phyloP scores from a whole-genome alignment of 1,140 invertebrate species.

The Holotrichia oblita region DNA sequence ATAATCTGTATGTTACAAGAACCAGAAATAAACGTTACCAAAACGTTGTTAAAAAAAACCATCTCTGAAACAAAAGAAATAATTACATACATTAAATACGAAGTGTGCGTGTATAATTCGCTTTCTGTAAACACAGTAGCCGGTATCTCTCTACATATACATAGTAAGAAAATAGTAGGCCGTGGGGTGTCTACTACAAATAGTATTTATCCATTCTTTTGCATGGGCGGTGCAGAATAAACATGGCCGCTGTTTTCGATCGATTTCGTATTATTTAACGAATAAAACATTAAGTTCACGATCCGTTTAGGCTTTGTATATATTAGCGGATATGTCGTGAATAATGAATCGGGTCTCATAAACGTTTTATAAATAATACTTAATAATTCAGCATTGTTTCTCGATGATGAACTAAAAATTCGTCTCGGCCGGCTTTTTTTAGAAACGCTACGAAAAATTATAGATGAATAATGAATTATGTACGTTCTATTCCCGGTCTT shows the following conservation, averaged over 20 bases:
- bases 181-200: neutral
- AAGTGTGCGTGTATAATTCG: conserved; percentile 16
- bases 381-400: neutral
- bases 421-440: neutral
- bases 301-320: conserved; percentile 19
- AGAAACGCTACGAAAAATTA: neutral
- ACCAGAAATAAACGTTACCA: conserved; percentile 26
- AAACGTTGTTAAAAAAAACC: conserved; percentile 33
- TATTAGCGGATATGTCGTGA: neutral
- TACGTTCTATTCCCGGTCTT: neutral
- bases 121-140: neutral
- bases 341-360: conserved; percentile 4
- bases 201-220: conserved; percentile 3
- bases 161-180: neutral
- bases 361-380: conserved; percentile 37
- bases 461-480: conserved; percentile 1
- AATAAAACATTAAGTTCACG: neutral
- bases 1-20: neutral
- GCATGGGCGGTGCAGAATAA: neutral
- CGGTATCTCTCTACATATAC: neutral
- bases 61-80: conserved; percentile 40
- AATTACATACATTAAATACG: conserved; percentile 34
- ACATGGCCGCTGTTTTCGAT: neutral
- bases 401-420: neutral
- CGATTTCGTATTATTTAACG: conserved; percentile 27